These are phyloP conservation scores for Cephus sareptanus DNA, from an alignment of 2,888 invertebrate genomes.

Conservation along the genomic window DNA sequence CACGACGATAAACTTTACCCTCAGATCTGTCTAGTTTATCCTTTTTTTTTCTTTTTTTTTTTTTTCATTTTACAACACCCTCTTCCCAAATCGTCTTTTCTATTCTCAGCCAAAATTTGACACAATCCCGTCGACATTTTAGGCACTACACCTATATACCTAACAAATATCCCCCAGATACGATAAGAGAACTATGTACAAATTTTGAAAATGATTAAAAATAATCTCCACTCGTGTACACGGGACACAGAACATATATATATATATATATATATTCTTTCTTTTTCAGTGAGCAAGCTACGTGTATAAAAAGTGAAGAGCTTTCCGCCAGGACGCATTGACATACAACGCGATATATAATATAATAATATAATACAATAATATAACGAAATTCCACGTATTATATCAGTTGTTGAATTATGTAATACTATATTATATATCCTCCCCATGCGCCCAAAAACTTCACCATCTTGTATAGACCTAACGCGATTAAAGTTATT, in stretches of 20 bases:
- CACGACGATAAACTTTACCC: not conserved
- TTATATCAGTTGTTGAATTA: not conserved
- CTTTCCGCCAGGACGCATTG: not conserved
- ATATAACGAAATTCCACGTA: not conserved
- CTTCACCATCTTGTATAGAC: not conserved
- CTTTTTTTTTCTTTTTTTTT: not conserved
- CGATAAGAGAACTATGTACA: conserved; percentile 24
- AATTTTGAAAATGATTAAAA: conserved; percentile 21
- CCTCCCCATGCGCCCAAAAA: not conserved
- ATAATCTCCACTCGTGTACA: conserved; percentile 3
- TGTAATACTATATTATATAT: not conserved
- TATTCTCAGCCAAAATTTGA: conserved; percentile 21
- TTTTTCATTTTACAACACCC: not conserved
- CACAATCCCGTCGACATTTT: conserved; percentile 50
- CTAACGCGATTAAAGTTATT: not conserved
- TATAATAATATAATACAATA: not conserved
- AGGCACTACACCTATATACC: conserved; percentile 59
- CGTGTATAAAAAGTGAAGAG: not conserved
- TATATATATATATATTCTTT: conserved; percentile 7
- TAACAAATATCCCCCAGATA: conserved; percentile 43
- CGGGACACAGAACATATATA: conserved; percentile 5
- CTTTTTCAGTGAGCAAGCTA: not conserved
- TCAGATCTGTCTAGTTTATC: not conserved
- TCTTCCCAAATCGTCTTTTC: not conserved
- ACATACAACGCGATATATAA: not conserved